A percentile compares a stretch with the other conserved stretches of the same genome.
phyloP scores from a whole-genome alignment of 2,797 vertebrate species.

The Masticophis lateralis region DNA sequence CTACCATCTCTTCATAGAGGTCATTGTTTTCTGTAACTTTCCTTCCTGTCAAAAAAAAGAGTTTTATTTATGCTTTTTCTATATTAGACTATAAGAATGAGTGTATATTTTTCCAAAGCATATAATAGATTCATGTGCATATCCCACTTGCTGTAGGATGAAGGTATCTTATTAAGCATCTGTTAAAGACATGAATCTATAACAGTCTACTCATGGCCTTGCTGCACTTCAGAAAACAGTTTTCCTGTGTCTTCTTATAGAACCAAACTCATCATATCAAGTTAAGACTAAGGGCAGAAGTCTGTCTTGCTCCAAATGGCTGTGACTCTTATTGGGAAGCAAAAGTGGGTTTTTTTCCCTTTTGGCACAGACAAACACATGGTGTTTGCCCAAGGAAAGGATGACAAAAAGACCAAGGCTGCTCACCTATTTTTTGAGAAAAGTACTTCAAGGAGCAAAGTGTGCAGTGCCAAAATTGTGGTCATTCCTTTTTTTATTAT shows the following conservation, averaged over 20 bases:
- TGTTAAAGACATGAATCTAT: not conserved
- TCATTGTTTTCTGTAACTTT: not conserved
- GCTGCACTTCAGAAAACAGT: not conserved
- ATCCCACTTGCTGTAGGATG: not conserved
- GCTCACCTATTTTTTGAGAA: too few species aligned
- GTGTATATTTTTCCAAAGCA: not conserved
- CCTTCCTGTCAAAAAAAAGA: not conserved
- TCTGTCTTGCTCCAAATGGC: not conserved
- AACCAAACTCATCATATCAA: not conserved
- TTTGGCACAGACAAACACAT: not conserved
- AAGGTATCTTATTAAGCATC: not conserved
- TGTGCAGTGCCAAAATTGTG: too few species aligned
- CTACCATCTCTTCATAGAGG: not conserved
- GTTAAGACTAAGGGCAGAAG: not conserved
- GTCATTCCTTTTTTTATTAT: not conserved
- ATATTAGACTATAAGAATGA: not conserved
- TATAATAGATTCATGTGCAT: not conserved
- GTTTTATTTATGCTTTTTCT: not conserved
- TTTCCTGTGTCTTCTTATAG: not conserved
- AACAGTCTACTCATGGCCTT: not conserved
- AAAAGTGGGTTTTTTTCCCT: not conserved
- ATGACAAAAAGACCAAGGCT: not conserved
- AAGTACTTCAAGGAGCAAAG: not conserved
- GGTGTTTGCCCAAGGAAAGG: not conserved
- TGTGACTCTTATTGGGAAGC: not conserved